Percentiles rank a stretch among this genome's conserved stretches.
phyloP scores from a whole-genome alignment of 2,888 invertebrate species.

The Lithophane socia region DNA sequence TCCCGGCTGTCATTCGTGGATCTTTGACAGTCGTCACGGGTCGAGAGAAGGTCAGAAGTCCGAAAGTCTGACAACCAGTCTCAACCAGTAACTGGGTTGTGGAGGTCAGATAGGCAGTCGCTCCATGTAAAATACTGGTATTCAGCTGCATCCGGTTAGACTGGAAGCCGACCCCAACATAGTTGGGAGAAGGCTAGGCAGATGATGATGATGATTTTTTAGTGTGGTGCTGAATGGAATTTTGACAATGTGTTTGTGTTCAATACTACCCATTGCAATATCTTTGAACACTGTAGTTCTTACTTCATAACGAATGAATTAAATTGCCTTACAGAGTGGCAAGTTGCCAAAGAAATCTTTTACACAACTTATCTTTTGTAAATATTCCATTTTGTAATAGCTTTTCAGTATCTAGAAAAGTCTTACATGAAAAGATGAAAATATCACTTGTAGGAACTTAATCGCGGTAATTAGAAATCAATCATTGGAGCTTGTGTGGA shows the following conservation, averaged over 20 bases:
- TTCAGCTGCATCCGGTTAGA: too few relatives aligned
- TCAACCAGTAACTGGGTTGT: too few relatives aligned
- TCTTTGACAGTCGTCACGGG: too few relatives aligned
- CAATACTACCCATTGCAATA: conserved; percentile 1
- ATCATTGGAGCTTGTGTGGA: not conserved
- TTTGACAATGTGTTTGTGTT: not conserved
- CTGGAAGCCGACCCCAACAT: too few relatives aligned
- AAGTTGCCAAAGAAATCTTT: conserved; percentile 15
- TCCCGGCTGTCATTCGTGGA: too few relatives aligned
- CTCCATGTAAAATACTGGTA: too few relatives aligned
- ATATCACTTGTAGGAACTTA: too few relatives aligned
- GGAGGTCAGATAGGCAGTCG: too few relatives aligned
- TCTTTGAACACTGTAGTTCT: conserved; percentile 7
- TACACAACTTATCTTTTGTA: conserved; percentile 2
- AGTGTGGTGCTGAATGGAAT: not conserved
- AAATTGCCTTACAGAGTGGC: conserved; percentile 14
- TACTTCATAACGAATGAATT: not conserved
- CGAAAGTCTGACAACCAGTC: too few relatives aligned
- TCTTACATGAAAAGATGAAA: not conserved
- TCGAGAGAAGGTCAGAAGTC: too few relatives aligned
- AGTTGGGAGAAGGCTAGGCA: too few relatives aligned
- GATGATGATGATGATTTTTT: too few relatives aligned
- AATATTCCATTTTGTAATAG: conserved; percentile 7
- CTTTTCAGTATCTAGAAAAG: conserved; percentile 17
- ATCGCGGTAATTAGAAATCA: not conserved